Evolutionary conservation across 2,888 invertebrate genomes (phyloP), one percentile per base, ranked within the genome.

Genomic region (Protodeltote pygarga): DNA sequence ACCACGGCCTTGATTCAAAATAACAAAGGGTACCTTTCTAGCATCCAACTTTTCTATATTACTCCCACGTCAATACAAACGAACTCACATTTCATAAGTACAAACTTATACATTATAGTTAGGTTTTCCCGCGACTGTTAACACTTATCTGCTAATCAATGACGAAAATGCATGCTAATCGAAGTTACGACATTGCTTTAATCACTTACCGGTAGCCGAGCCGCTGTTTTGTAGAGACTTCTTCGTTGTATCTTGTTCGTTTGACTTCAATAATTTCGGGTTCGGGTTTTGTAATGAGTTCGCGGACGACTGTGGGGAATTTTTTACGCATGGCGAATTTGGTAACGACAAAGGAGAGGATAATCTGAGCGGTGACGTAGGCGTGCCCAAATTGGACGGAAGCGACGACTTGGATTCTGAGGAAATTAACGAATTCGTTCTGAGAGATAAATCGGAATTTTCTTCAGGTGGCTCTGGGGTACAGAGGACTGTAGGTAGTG

Each of bases 181-280:
- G n/a, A n/a, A n/a, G 17, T 31, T 38, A 20, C 15, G 40, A 13
- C 20, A 45, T 37, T 42, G 35, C 37, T 51, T 39, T 51, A 39
- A 32, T 20, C 27, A 82, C 90, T 85, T 67, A 91, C 91, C 91
- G 11, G 91, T 92, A 40, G 91, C 88, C 0, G 91, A 92, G 20
- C 88, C 84, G 8, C 78, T 54, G 49, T 86, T 83, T 52, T 72
- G 57, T 3, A 75, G 48, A 2, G 70, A 49, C 29, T 74, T 79
- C 44, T 69, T 80, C 14, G 68, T 29, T 19, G 48, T 61, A 59
- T 68, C 71, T 48, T 71, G 73, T 13, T 71, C 75, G 28, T 65
- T 68, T 46, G 68, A 29, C 38, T 63, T 69, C 41, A 50, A 13
- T 48, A 63, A 28, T 25, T 62, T 66, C 2, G 73, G 48, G 27